phyloP scores from a whole-genome alignment of 2,888 invertebrate species.

The Archaeoteleia sp. region DNA sequence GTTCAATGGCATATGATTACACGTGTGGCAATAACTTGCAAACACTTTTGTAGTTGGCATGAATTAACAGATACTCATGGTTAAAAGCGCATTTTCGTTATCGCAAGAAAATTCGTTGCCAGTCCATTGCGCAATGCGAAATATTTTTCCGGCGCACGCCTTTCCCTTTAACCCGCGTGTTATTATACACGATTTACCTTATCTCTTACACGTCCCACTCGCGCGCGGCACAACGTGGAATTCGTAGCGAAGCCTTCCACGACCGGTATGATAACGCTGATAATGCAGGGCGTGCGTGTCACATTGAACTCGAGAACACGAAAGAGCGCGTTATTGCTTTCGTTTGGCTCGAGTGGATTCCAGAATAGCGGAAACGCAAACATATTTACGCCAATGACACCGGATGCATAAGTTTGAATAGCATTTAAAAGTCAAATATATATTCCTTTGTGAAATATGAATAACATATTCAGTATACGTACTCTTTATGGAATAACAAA shows the following conservation, averaged over 20 bases:
- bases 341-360: slow-evolving; percentile 16
- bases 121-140: slow-evolving; percentile 35
- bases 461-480: no score
- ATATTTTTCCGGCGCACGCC: slow-evolving; percentile 28
- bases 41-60: no score
- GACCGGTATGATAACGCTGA: slow-evolving; percentile 41
- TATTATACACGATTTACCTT: slow-evolving; percentile 29
- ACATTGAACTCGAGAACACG: slow-evolving; percentile 7
- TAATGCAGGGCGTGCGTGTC: slow-evolving; percentile 26
- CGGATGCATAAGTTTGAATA: slow-evolving; percentile 18
- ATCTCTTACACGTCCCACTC: slow-evolving; percentile 44
- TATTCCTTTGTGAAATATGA: no score
- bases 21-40: no score
- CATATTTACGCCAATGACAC: slow-evolving; percentile 34
- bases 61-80: no score
- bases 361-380: slow-evolving; percentile 45
- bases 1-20: no score
- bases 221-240: slow-evolving; percentile 42
- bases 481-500: no score
- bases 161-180: slow-evolving; percentile 45
- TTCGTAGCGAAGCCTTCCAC: slow-evolving; percentile 42
- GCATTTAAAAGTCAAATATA: no score
- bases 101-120: slow-evolving; percentile 6
- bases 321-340: slow-evolving; percentile 18
- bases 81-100: slow-evolving; percentile 14